Evolutionary conservation across 2,888 invertebrate species (phyloP), one percentile per base, ranked within the genome.

Genomic region (Himalopsyche anomala): DNA sequence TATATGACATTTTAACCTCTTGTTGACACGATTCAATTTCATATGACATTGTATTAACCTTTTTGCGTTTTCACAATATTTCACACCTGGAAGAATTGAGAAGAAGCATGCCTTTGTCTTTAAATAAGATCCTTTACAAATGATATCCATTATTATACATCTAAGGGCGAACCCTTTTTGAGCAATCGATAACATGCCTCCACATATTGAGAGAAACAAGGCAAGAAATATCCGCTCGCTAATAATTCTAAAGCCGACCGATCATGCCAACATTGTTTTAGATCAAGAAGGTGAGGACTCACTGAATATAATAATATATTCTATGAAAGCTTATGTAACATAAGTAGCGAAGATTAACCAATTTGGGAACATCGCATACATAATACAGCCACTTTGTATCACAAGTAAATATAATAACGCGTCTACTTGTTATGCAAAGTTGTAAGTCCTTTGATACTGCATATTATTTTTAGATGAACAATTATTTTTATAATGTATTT

Each of bases 241-340:
- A 74, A 74, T 19, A 80, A 80, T 80, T 80, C 45, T 45, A 42
- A 80, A 45, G 80, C 80, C 45, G 38, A 55, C 19, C 55, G 51
- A 82, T 82, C 55, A 82, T 28, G 82, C 54, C 55, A 36, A 54
- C 82, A 82, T 82, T 82, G 82, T 82, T 82, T 38, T 45, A 36
- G 55, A 82, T 82, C 82, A 40, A 28, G 82, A 38, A 54, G 82
- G 82, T 38, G 36, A 54, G 55, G 36, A 55, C 17, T 54, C 28
- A 36, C n/a, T 28, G 15, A 19, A 80, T 15, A 36, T 74, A 38
- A 74, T 38, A 74, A 74, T 80, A 42, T 80, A 80, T 80, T 42
- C 80, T 45, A 2, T 9, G 80, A 51, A 74, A 51, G 80, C 80
- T 80, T 80, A 42, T 42, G 28, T 42, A 42, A 80, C 45, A n/a